Base-by-base conservation (phyloP, 2,888 invertebrate species). In the Eurois occulta region DNA sequence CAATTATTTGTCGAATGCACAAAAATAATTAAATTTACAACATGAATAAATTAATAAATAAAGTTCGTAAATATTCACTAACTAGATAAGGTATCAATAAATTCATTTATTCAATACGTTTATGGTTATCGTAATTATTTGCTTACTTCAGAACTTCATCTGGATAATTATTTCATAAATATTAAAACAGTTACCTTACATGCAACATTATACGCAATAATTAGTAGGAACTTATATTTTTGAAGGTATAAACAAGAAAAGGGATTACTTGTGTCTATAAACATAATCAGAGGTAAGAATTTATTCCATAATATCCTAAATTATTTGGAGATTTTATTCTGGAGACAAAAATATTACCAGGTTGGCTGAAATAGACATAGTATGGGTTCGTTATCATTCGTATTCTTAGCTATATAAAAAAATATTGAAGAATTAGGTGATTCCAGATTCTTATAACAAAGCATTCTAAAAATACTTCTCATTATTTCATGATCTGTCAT, bases 101-200 rank as follows among this genome's bases (percentile, higher is more conserved):
- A 80, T 73, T 35, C 0, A 73, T 79, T 73, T 73, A 80, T 80
- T 79, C 21, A 79, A 46, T 55, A 1, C 10, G 5, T 72, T 52
- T 6, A 65, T 11, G 18, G 18, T 65, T 60, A 52, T 5, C 38
- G 21, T 38, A 52, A 43, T 76, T 77, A 48, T 60, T 46, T 75
- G 52, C 18, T 76, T 38, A 55, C 24, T 28, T 65, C 4, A 8
- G 18, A 55, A 58, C 35, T 65, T 21, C n/a, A n/a, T n/a, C n/a
- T 28, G 13, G 24, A 41, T 64, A 35, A 52, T 21, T 35, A n/a
- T 41, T 62, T 62, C 32, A 62, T 62, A 5, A 35, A 62, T 32
- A 21, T 35, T 35, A 32, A 21, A 35, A 21, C 62, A 35, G 32
- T 32, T 1, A 32, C n/a, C n/a, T n/a, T n/a, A n/a, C n/a, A n/a